These are phyloP conservation scores for Carapus acus DNA, from an alignment of 2,797 vertebrate species.

Conservation along the genomic window DNA sequence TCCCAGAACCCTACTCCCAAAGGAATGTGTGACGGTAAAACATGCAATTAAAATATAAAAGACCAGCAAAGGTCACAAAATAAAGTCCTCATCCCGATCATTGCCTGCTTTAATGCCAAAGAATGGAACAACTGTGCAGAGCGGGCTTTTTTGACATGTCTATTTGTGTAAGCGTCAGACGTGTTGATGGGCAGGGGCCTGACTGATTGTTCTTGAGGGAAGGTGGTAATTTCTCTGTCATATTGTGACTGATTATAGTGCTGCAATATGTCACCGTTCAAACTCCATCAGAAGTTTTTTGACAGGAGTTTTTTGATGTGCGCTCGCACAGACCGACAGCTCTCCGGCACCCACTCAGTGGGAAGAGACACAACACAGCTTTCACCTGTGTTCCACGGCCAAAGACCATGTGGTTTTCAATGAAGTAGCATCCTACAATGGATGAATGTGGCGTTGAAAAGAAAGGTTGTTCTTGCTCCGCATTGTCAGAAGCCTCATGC, in stretches of 20 bases:
- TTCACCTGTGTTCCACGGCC: conserved; percentile 5
- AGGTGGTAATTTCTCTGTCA: conserved; percentile 70
- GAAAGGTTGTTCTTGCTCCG: conserved; percentile 18
- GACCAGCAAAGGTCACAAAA: too few relatives aligned
- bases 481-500: conserved; percentile 9
- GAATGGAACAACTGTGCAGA: conserved; percentile 13
- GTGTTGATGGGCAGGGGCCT: conserved; percentile 63
- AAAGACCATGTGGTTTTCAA: conserved; percentile 22
- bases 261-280: conserved; percentile 64
- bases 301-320: conserved; percentile 57
- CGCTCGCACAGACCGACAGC: conserved; percentile 42
- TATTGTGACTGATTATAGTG: conserved; percentile 68
- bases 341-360: conserved; percentile 42
- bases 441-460: conserved; percentile 21
- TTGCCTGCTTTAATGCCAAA: conserved; percentile 25
- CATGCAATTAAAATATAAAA: too few relatives aligned
- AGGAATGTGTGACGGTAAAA: too few relatives aligned
- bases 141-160: conserved; percentile 36
- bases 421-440: not conserved
- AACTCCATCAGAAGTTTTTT: conserved; percentile 64
- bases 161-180: conserved; percentile 58
- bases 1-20: too few relatives aligned
- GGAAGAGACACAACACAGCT: conserved; percentile 37
- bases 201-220: conserved; percentile 67
- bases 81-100: conserved; percentile 10